Conservation (phyloP, 2,888 invertebrate species). For the Eulithis testata region DNA sequence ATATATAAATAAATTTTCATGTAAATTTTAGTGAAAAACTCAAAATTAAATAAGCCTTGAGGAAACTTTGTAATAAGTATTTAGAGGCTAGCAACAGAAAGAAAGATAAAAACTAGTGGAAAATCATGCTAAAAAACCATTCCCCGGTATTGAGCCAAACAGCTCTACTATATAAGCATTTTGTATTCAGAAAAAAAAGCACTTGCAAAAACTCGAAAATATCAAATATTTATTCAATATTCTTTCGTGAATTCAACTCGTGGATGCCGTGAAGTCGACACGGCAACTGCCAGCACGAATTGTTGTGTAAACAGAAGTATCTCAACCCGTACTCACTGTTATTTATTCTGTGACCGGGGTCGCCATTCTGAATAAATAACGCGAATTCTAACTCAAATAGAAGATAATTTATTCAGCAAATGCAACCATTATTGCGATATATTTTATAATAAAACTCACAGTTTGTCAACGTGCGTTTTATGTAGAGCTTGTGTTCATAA, state of each 20-base stretch:
- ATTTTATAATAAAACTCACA: constrained; percentile 21
- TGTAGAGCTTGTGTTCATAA: too few species aligned
- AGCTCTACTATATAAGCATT: not conserved
- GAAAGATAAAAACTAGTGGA: too few species aligned
- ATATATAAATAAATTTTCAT: too few species aligned
- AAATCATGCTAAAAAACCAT: too few species aligned
- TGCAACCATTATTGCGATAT: constrained; percentile 81
- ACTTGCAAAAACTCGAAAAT: constrained; percentile 1
- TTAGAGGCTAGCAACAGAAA: too few species aligned
- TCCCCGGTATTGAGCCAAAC: not conserved
- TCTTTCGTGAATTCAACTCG: constrained; percentile 63
- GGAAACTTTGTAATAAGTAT: too few species aligned
- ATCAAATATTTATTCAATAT: constrained; percentile 11
- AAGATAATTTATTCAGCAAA: constrained; percentile 83
- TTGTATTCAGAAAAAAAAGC: not conserved
- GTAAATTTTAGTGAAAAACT: too few species aligned
- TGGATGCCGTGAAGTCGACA: constrained; percentile 66
- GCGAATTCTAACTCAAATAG: constrained; percentile 81
- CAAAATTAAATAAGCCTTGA: too few species aligned
- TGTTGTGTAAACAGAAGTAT: constrained; percentile 77
- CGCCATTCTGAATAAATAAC: constrained; percentile 80
- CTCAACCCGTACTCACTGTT: constrained; percentile 46
- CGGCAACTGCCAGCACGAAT: constrained; percentile 65
- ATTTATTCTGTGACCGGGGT: constrained; percentile 58
- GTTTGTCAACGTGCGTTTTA: too few species aligned